Conservation (phyloP, 2,797 vertebrate genomes). For the Chromis chromis region DNA sequence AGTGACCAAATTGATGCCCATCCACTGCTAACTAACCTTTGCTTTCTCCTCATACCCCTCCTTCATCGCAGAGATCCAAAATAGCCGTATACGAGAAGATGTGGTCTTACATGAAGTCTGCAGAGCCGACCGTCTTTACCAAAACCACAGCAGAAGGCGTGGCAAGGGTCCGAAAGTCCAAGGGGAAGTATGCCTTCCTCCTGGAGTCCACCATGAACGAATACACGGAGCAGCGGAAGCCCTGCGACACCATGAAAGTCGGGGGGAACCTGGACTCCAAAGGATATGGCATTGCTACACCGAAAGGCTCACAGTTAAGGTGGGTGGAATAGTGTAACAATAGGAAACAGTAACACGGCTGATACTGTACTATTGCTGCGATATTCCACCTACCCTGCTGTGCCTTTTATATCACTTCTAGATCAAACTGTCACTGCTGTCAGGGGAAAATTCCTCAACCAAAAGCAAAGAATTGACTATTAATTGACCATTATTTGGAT, state of each 20-base stretch:
- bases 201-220: slow-evolving; percentile 99
- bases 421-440: slow-evolving; percentile 66
- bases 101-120: slow-evolving; percentile 99
- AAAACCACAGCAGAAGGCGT: slow-evolving; percentile 97
- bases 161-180: slow-evolving; percentile 97
- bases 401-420: slow-evolving; percentile 85
- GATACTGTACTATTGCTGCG: slow-evolving; percentile 94
- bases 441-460: slow-evolving; percentile 50
- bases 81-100: slow-evolving; percentile 99
- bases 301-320: slow-evolving; percentile 99
- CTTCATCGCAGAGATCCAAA: slow-evolving; percentile 92
- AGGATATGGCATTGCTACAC: slow-evolving; percentile 98
- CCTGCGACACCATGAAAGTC: slow-evolving; percentile 99
- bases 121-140: slow-evolving; percentile 97
- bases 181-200: slow-evolving; percentile 99
- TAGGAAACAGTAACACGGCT: slow-evolving; percentile 79
- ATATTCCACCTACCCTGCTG: slow-evolving; percentile 99
- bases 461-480: neutral
- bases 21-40: slow-evolving; percentile 26
- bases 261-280: slow-evolving; percentile 99
- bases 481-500: neutral
- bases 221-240: slow-evolving; percentile 99
- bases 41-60: slow-evolving; percentile 22
- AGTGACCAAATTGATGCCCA: neutral
- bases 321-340: slow-evolving; percentile 99